phyloP scores from a whole-genome alignment of 2,113 vertebrate species.

The Antigone vipio region DNA sequence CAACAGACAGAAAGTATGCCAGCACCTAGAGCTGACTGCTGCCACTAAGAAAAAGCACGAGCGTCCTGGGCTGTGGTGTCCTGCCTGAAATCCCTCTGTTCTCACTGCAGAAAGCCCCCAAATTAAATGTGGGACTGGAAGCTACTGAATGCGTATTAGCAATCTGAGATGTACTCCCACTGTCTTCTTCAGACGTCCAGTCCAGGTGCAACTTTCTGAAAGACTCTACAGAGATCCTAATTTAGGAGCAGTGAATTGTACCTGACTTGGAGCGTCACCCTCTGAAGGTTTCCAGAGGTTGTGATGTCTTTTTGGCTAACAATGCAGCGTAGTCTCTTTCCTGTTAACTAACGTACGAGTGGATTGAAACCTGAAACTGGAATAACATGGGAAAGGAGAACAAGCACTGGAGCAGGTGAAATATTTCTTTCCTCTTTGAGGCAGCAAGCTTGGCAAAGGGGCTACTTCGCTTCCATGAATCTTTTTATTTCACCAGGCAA shows the following conservation, averaged over 20 bases:
- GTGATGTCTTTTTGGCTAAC: not conserved
- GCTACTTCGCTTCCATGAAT: not conserved
- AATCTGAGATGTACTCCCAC: rapidly evolving
- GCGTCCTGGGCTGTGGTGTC: not conserved
- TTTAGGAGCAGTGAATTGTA: not conserved
- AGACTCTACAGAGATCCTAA: not conserved
- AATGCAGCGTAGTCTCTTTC: not conserved
- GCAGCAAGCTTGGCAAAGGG: not conserved
- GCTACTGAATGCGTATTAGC: not conserved
- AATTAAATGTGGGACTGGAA: not conserved
- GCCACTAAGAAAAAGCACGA: not conserved
- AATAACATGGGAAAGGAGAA: not conserved
- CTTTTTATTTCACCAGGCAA: not conserved
- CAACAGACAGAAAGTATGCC: not conserved
- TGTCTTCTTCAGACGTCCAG: not conserved
- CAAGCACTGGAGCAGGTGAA: not conserved
- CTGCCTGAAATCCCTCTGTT: not conserved
- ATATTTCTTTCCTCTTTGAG: not conserved
- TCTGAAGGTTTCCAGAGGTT: not conserved
- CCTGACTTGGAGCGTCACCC: not conserved
- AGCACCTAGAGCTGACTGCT: not conserved
- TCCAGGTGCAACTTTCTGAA: not conserved
- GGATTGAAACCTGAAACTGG: not conserved
- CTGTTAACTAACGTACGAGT: not conserved
- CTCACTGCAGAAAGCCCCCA: not conserved